These are phyloP conservation scores for Orussus abietinus DNA, from an alignment of 1,140 invertebrate genomes.

Conservation along the genomic window DNA sequence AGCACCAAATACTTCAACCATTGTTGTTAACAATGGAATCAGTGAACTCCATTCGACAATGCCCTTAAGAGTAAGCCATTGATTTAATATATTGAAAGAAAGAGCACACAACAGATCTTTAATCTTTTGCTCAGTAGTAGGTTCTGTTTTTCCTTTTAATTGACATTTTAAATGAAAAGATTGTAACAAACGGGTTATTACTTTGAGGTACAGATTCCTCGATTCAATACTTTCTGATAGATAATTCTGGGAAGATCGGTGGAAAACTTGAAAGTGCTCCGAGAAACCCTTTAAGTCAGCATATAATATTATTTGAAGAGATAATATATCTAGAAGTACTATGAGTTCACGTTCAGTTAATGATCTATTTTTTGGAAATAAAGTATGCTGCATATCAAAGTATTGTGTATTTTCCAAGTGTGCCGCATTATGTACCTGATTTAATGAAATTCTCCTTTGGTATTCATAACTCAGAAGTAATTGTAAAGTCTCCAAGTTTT, in stretches of 20 bases:
- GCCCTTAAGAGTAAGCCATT: background rate
- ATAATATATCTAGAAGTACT: no score
- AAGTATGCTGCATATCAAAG: constrained; percentile 15
- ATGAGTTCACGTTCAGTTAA: no score
- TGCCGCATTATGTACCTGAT: background rate
- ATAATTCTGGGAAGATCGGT: no score
- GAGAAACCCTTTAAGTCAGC: no score
- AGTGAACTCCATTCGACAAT: constrained; percentile 24
- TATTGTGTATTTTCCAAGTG: constrained; percentile 1
- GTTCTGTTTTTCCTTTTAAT: no score
- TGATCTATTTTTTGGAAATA: constrained; percentile 5
- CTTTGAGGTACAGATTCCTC: constrained; percentile 22
- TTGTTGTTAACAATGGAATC: constrained; percentile 26
- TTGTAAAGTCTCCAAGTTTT: constrained; percentile 22
- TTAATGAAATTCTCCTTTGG: constrained; percentile 11
- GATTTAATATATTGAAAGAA: background rate
- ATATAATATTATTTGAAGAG: no score
- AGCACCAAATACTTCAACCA: constrained; percentile 18
- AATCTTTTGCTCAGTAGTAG: no score
- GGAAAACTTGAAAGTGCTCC: no score
- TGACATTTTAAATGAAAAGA: constrained; percentile 15
- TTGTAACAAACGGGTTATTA: constrained; percentile 27
- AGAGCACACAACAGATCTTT: no score
- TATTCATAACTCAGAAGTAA: constrained; percentile 31
- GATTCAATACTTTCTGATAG: no score